phyloP scores from a whole-genome alignment of 2,888 invertebrate species.

The Magallana nippona region DNA sequence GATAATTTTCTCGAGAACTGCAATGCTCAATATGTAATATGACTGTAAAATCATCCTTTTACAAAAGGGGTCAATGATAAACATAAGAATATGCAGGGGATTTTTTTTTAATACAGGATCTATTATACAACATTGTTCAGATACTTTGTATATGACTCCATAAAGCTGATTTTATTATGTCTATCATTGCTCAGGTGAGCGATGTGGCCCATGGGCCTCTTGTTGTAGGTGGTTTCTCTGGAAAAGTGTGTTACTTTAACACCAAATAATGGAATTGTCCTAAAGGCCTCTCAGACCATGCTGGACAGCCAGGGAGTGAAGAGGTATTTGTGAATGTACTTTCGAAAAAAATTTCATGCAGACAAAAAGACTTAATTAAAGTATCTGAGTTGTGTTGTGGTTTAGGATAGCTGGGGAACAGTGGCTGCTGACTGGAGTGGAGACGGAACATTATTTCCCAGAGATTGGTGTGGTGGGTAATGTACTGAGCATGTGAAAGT shows the following conservation, averaged over 20 bases:
- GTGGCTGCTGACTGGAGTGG: constrained; percentile 73
- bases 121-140: too few species aligned
- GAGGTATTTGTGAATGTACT: constrained; percentile 56
- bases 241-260: constrained; percentile 68
- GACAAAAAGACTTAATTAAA: not conserved
- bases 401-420: constrained; percentile 73
- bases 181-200: too few species aligned
- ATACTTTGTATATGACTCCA: too few species aligned
- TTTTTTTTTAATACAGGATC: too few species aligned
- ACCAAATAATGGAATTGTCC: constrained; percentile 64
- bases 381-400: not conserved
- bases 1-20: too few species aligned
- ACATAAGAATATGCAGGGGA: too few species aligned
- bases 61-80: too few species aligned
- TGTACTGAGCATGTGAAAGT: not conserved
- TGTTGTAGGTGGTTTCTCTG: constrained; percentile 63
- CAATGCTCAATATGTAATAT: too few species aligned
- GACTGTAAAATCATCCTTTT: too few species aligned
- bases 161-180: too few species aligned
- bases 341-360: too few species aligned
- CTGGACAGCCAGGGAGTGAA: constrained; percentile 62
- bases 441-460: constrained; percentile 68
- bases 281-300: constrained; percentile 67
- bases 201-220: too few species aligned
- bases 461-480: constrained; percentile 73